These are phyloP conservation scores for Bryconaethiops microstoma DNA, from an alignment of 2,797 vertebrate species.

Conservation along the genomic window DNA sequence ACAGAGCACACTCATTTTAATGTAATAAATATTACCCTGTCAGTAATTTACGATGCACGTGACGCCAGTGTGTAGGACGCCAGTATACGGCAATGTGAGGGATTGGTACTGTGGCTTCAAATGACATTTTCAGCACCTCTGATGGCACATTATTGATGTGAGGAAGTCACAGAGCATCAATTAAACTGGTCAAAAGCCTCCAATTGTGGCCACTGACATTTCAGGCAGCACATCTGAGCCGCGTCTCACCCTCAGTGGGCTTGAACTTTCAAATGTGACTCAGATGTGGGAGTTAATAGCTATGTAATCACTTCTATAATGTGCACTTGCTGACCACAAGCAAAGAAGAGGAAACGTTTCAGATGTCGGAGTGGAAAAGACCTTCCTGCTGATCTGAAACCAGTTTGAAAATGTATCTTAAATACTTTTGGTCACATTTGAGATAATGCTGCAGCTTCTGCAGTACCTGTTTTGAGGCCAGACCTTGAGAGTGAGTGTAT, in stretches of 20 bases:
- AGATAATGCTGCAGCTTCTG: not conserved
- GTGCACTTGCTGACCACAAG: slow-evolving; percentile 32
- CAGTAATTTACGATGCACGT: not conserved
- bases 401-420: not conserved
- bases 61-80: not conserved
- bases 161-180: slow-evolving; percentile 31
- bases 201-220: slow-evolving; percentile 46
- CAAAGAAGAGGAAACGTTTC: not conserved
- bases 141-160: slow-evolving; percentile 20
- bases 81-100: not conserved
- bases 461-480: not conserved
- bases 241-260: not conserved
- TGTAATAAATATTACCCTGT: not conserved
- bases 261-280: slow-evolving; percentile 48
- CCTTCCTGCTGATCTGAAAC: not conserved
- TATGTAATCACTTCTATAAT: slow-evolving; percentile 48
- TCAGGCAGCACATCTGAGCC: slow-evolving; percentile 18
- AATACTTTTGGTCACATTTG: not conserved
- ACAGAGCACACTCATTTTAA: not conserved
- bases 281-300: slow-evolving; percentile 40
- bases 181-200: slow-evolving; percentile 29
- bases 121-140: slow-evolving; percentile 36
- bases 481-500: not conserved
- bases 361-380: not conserved
- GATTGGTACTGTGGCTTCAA: not conserved